Evolutionary conservation across 2,888 invertebrate genomes (phyloP).

Genomic region (Dryobota labecula): DNA sequence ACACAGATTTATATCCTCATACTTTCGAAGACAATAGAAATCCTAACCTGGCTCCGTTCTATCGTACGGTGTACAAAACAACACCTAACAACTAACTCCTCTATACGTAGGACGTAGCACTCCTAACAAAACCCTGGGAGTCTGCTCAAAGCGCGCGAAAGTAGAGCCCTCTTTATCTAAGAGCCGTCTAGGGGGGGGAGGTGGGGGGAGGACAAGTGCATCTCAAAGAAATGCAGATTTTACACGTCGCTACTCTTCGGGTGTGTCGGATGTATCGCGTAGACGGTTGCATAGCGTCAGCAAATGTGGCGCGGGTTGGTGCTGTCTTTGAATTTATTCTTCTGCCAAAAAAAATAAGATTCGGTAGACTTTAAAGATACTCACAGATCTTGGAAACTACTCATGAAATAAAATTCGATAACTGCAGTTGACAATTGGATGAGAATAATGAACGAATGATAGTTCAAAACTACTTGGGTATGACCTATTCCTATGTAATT

Average conservation of each 20-base stretch:
- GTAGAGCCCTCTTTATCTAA: constrained; percentile 89
- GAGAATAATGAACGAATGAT: not conserved
- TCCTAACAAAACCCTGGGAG: constrained; percentile 85
- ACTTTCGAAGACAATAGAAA: constrained; percentile 66
- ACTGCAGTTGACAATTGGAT: not conserved
- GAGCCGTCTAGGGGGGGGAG: constrained; percentile 80
- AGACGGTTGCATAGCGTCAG: constrained; percentile 70
- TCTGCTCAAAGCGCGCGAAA: constrained; percentile 88
- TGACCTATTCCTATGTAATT: not conserved
- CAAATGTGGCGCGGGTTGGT: constrained; percentile 51
- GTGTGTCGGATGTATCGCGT: constrained; percentile 85
- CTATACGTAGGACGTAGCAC: constrained; percentile 64
- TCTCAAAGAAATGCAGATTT: constrained; percentile 91
- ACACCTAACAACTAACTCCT: constrained; percentile 70
- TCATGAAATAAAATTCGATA: not conserved
- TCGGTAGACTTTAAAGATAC: not conserved
- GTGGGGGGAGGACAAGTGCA: constrained; percentile 86
- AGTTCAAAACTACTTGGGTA: not conserved
- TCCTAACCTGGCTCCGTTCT: constrained; percentile 70
- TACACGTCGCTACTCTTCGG: constrained; percentile 90
- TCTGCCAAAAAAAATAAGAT: not conserved
- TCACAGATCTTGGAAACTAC: not conserved
- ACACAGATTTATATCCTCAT: constrained; percentile 55
- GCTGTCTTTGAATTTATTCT: not conserved
- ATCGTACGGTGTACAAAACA: constrained; percentile 73